These are phyloP conservation scores for Fragum sueziense DNA, from an alignment of 2,888 invertebrate genomes.

Conservation along the genomic window DNA sequence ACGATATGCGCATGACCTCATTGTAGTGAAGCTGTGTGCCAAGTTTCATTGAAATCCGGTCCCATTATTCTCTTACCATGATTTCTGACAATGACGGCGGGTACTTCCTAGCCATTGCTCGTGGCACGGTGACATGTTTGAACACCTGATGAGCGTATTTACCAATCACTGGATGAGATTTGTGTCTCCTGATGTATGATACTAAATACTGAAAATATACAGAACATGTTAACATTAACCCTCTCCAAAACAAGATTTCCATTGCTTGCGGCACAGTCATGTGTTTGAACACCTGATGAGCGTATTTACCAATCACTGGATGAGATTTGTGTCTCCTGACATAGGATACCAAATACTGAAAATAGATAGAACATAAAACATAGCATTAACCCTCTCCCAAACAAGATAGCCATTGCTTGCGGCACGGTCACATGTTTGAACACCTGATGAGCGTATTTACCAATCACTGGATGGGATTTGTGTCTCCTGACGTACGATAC, in stretches of 20 bases:
- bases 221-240: too few relatives aligned
- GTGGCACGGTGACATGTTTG: conserved; percentile 94
- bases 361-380: too few relatives aligned
- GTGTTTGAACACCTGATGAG: conserved; percentile 96
- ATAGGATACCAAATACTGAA: conserved; percentile 89
- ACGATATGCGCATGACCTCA: too few relatives aligned
- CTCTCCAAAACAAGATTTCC: conserved; percentile 81
- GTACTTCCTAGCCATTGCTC: conserved; percentile 90
- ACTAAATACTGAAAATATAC: conserved; percentile 87
- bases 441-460: conserved; percentile 96
- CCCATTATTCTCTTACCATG: conserved; percentile 89
- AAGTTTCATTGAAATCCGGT: too few relatives aligned
- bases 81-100: conserved; percentile 97
- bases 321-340: conserved; percentile 85
- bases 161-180: conserved; percentile 76
- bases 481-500: conserved; percentile 89
- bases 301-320: conserved; percentile 87
- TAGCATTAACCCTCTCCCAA: too few relatives aligned
- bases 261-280: conserved; percentile 93
- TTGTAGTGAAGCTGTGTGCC: too few relatives aligned
- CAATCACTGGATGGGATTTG: conserved; percentile 66
- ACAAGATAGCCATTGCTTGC: conserved; percentile 87
- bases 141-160: conserved; percentile 97
- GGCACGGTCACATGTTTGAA: conserved; percentile 95
- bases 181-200: conserved; percentile 88